Percentiles rank a stretch among this genome's conserved stretches.
Evolutionary conservation across 1,140 invertebrate species (phyloP).

Genomic region (Atta colombica): DNA sequence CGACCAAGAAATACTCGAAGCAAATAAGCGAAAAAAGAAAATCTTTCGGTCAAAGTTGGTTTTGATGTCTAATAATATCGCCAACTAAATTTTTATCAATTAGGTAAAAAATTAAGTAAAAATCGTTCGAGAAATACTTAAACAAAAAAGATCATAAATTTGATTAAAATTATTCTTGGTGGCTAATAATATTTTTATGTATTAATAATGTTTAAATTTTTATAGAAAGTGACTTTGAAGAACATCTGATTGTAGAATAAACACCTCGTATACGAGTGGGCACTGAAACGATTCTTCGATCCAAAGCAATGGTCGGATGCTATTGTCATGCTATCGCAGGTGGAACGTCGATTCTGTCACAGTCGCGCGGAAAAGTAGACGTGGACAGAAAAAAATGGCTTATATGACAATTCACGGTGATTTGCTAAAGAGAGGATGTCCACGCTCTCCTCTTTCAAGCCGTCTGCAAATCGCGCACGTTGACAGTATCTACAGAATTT

Average conservation of each 20-base stretch:
- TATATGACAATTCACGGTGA: slow-evolving; percentile 21
- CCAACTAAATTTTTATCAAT: slow-evolving; percentile 14
- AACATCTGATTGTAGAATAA: no score
- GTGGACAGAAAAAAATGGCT: slow-evolving; percentile 25
- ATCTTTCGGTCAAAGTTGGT: no score
- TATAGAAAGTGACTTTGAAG: background rate
- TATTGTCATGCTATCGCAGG: slow-evolving; percentile 29
- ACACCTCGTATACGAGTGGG: background rate
- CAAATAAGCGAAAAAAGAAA: no score
- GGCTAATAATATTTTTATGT: no score
- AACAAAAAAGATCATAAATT: no score
- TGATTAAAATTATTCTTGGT: no score
- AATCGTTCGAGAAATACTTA: no score
- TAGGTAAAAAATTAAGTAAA: no score
- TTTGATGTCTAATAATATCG: no score
- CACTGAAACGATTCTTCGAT: slow-evolving; percentile 10
- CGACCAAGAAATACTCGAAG: no score
- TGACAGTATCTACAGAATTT: background rate
- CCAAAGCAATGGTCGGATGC: background rate
- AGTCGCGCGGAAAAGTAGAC: slow-evolving; percentile 13
- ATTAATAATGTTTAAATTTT: no score
- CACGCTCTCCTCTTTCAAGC: background rate
- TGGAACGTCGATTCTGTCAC: slow-evolving; percentile 29
- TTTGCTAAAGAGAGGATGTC: slow-evolving; percentile 14
- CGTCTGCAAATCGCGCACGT: background rate